Evolutionary conservation across 1,140 invertebrate species (phyloP).

Genomic region (Bombus breviceps): DNA sequence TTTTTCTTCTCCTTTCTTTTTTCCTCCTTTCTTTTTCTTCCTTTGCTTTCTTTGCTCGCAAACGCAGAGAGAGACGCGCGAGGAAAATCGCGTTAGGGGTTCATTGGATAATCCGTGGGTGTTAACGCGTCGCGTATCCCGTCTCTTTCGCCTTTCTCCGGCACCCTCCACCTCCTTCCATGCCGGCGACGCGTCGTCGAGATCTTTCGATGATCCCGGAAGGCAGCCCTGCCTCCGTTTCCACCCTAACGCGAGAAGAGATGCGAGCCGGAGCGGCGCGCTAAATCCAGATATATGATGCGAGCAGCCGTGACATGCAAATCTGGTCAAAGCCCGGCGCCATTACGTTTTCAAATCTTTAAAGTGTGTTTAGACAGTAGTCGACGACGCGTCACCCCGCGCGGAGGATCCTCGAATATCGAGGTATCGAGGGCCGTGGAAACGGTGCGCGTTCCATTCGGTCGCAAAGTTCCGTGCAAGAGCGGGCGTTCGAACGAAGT

Average conservation of each 20-base stretch:
- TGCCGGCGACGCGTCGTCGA: conserved; percentile 65
- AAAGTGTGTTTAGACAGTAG: conserved; percentile 83
- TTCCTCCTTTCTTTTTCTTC: too few species aligned
- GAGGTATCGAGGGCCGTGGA: conserved; percentile 4
- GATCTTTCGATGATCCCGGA: conserved; percentile 79
- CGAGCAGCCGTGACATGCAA: conserved; percentile 82
- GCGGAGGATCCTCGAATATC: conserved; percentile 52
- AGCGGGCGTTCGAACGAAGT: too few species aligned
- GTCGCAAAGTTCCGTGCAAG: background rate
- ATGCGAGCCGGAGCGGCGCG: conserved; percentile 36
- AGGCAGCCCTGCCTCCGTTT: conserved; percentile 73
- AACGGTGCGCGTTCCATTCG: background rate
- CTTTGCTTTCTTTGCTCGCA: background rate
- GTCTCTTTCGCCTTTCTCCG: conserved; percentile 30
- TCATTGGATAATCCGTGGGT: conserved; percentile 80
- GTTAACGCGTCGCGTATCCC: conserved; percentile 75
- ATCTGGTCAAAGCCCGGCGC: conserved; percentile 82
- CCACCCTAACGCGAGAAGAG: conserved; percentile 70
- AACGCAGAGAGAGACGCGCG: background rate
- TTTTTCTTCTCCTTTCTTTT: background rate
- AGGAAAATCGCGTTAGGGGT: conserved; percentile 78
- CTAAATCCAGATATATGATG: conserved; percentile 84
- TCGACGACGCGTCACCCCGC: conserved; percentile 36
- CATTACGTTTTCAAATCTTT: conserved; percentile 84
- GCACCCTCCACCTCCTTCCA: conserved; percentile 7